These are phyloP conservation scores for Boloria selene DNA, from an alignment of 2,888 invertebrate genomes.

Conservation along the genomic window DNA sequence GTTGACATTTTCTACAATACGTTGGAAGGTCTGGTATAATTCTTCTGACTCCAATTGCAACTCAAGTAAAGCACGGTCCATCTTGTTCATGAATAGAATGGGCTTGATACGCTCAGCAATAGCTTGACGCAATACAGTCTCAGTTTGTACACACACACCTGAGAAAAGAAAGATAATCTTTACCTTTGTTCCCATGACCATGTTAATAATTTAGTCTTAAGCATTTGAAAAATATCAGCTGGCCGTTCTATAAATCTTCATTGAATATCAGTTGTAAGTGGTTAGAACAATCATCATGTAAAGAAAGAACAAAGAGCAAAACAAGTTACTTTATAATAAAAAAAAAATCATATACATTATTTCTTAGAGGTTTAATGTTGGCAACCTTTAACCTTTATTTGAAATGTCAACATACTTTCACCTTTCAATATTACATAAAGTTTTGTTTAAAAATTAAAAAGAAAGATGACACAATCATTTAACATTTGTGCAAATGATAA, in stretches of 20 bases:
- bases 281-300: too few species aligned
- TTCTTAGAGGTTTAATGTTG: background rate
- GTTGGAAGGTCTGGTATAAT: constrained; percentile 99
- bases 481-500: background rate
- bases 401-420: constrained; percentile 16
- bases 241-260: too few species aligned
- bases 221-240: too few species aligned
- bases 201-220: too few species aligned
- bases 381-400: constrained; percentile 11
- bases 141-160: constrained; percentile 99
- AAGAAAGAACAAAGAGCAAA: too few species aligned
- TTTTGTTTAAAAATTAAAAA: background rate
- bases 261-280: too few species aligned
- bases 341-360: too few species aligned
- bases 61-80: constrained; percentile 99
- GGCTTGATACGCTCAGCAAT: constrained; percentile 99
- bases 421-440: background rate
- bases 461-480: background rate
- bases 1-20: constrained; percentile 99
- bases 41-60: constrained; percentile 98
- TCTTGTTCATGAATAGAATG: constrained; percentile 99
- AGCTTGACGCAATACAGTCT: constrained; percentile 99
- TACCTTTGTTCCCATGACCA: too few species aligned
- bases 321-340: too few species aligned
- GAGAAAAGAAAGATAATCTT: background rate